Conservation (phyloP, 2,888 invertebrate species). For the Melanophora roralis region DNA sequence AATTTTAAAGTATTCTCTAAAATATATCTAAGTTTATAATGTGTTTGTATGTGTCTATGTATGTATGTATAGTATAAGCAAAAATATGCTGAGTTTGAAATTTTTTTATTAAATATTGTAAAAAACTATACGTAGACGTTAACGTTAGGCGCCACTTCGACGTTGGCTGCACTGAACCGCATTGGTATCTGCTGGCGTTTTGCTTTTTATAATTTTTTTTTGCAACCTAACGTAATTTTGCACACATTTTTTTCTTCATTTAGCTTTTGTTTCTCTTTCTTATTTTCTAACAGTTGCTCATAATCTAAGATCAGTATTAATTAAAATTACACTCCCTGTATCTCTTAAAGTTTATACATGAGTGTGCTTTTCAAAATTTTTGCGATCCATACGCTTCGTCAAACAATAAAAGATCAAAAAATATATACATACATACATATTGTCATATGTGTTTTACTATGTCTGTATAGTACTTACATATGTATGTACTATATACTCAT, state of each 20-base stretch:
- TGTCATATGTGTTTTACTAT: too few relatives aligned
- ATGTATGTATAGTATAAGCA: background rate
- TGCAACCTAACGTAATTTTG: slow-evolving; percentile 25
- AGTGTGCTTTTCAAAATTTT: slow-evolving; percentile 17
- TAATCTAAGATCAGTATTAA: slow-evolving; percentile 26
- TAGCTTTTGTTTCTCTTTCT: background rate
- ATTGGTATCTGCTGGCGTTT: background rate
- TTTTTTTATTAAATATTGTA: background rate
- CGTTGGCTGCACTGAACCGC: background rate
- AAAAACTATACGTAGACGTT: background rate
- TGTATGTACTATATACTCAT: background rate
- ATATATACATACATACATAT: slow-evolving; percentile 19
- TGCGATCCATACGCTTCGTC: slow-evolving; percentile 40
- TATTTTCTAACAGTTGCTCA: background rate
- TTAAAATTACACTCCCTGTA: slow-evolving; percentile 33
- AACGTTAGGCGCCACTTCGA: background rate
- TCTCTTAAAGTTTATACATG: background rate
- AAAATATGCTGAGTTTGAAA: slow-evolving; percentile 9
- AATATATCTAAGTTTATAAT: too few relatives aligned
- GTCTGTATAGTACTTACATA: too few relatives aligned
- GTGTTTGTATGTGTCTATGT: too few relatives aligned
- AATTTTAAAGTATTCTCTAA: too few relatives aligned
- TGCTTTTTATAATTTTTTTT: background rate
- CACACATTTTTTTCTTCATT: slow-evolving; percentile 7
- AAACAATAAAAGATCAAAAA: slow-evolving; percentile 46